Evolutionary conservation across 1,140 invertebrate species (phyloP).

Genomic region (Zelostemma sp.): DNA sequence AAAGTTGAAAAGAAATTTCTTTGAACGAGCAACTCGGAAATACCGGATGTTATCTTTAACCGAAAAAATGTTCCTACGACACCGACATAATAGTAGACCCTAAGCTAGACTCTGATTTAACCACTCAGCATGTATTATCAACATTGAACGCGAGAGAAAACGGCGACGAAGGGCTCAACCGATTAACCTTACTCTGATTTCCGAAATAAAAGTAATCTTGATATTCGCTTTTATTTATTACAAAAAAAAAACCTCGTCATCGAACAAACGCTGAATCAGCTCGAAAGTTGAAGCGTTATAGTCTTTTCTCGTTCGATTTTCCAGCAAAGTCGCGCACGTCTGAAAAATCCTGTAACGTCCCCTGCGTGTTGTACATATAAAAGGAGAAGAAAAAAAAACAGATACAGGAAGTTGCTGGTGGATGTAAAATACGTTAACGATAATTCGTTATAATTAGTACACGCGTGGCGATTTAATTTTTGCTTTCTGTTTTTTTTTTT

Average conservation of each 20-base stretch:
- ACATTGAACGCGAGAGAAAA: not conserved
- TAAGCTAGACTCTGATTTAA: not conserved
- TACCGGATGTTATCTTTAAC: conserved; percentile 26
- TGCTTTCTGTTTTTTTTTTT: conserved; percentile 16
- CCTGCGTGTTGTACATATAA: conserved; percentile 35
- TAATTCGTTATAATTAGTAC: conserved; percentile 22
- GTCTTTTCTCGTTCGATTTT: conserved; percentile 9
- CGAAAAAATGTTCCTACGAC: conserved; percentile 44
- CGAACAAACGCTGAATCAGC: not conserved
- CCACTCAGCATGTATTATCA: not conserved
- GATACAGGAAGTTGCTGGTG: conserved; percentile 27
- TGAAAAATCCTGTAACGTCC: conserved; percentile 25
- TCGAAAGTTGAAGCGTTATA: not conserved
- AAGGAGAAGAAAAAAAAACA: conserved; percentile 17
- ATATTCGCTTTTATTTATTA: conserved; percentile 30
- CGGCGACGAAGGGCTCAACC: conserved; percentile 5
- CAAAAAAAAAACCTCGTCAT: not conserved
- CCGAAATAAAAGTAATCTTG: conserved; percentile 8
- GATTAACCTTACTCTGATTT: conserved; percentile 5
- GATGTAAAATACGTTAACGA: conserved; percentile 34
- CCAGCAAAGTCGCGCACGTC: conserved; percentile 4
- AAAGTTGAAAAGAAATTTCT: not conserved
- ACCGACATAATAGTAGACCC: not conserved
- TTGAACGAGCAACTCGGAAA: conserved; percentile 14
- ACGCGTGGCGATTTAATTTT: conserved; percentile 28